Percentiles rank a stretch among this genome's conserved stretches.
phyloP scores from a whole-genome alignment of 2,888 invertebrate genomes.

The Colostygia pectinataria region DNA sequence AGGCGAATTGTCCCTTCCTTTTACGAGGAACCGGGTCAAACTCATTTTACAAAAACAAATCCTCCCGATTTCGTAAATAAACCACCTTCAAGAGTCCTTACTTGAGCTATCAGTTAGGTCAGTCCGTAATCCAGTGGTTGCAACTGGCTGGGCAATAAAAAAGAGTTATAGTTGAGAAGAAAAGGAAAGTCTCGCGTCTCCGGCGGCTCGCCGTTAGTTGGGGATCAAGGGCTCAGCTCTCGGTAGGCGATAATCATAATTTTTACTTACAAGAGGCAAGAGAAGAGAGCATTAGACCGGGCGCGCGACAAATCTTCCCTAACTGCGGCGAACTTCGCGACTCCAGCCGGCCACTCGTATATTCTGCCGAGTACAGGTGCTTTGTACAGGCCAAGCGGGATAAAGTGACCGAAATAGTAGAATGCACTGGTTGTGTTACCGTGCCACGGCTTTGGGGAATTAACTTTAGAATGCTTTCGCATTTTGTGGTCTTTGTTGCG shows the following conservation, averaged over 20 bases:
- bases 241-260: slow-evolving; percentile 81
- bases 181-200: slow-evolving; percentile 77
- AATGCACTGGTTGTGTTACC: slow-evolving; percentile 30
- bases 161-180: slow-evolving; percentile 82
- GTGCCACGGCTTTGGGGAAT: slow-evolving; percentile 27
- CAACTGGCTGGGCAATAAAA: slow-evolving; percentile 74
- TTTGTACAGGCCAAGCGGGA: slow-evolving; percentile 36
- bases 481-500: slow-evolving; percentile 16
- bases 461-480: slow-evolving; percentile 25
- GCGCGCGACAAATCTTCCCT: slow-evolving; percentile 79
- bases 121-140: slow-evolving; percentile 72
- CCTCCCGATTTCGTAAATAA: slow-evolving; percentile 55
- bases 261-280: slow-evolving; percentile 77
- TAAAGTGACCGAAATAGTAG: slow-evolving; percentile 28
- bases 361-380: slow-evolving; percentile 62
- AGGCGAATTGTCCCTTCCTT: slow-evolving; percentile 33
- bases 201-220: slow-evolving; percentile 70
- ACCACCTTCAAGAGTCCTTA: slow-evolving; percentile 55
- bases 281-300: slow-evolving; percentile 73
- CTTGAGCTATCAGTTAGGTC: slow-evolving; percentile 65
- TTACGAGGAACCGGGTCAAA: slow-evolving; percentile 37
- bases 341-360: slow-evolving; percentile 59
- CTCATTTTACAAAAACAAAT: slow-evolving; percentile 38
- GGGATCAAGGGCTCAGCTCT: slow-evolving; percentile 79
- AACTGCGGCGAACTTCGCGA: slow-evolving; percentile 80